These are phyloP conservation scores for Pheosia gnoma DNA, from an alignment of 2,888 invertebrate species.

Conservation along the genomic window DNA sequence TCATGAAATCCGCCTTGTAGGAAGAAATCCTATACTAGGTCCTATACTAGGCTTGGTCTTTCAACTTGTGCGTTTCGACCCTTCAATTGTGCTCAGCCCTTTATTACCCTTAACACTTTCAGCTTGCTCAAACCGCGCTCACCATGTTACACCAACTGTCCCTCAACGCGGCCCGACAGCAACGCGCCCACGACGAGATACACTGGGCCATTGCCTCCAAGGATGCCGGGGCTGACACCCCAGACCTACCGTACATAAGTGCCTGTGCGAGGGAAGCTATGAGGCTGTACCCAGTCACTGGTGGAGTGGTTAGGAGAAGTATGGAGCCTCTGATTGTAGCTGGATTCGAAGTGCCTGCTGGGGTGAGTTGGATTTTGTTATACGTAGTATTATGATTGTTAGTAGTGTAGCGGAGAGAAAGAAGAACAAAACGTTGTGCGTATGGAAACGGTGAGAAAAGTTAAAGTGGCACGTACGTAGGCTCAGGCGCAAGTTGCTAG, in stretches of 20 bases:
- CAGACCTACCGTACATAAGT: conserved; percentile 58
- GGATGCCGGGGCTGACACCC: conserved; percentile 53
- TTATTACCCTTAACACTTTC: conserved; percentile 14
- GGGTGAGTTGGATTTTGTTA: conserved; percentile 54
- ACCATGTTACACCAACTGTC: conserved; percentile 74
- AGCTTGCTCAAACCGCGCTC: conserved; percentile 74
- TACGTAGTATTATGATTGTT: no score
- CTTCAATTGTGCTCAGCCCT: no score
- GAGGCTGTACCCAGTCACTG: conserved; percentile 73
- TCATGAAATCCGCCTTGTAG: no score
- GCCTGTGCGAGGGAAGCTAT: conserved; percentile 67
- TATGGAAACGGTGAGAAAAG: no score
- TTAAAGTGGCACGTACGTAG: no score
- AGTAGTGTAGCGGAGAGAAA: no score
- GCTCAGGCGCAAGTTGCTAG: no score
- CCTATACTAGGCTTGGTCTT: no score
- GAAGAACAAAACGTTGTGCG: no score
- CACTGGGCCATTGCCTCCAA: conserved; percentile 63
- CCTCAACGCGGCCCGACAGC: conserved; percentile 73
- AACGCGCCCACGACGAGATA: conserved; percentile 72
- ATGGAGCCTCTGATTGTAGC: conserved; percentile 58
- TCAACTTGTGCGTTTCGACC: no score
- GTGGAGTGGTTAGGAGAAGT: conserved; percentile 70
- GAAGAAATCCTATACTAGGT: no score
- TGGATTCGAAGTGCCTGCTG: conserved; percentile 72